These are phyloP conservation scores for Pipa parva DNA, from an alignment of 2,113 vertebrate species.

Conservation along the genomic window DNA sequence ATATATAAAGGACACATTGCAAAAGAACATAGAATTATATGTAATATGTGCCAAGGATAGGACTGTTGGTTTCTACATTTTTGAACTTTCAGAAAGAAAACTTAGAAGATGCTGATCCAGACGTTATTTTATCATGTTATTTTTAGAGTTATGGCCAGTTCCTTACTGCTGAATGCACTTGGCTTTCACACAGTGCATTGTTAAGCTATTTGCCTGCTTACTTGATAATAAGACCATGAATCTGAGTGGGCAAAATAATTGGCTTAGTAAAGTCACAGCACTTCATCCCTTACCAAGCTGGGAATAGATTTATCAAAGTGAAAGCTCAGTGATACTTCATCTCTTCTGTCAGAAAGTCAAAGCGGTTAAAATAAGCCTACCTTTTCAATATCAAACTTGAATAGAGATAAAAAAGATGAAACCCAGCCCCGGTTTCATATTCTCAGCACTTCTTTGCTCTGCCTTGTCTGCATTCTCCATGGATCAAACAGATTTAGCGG, in stretches of 20 bases:
- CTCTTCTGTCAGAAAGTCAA: background rate
- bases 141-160: background rate
- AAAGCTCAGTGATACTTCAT: slow-evolving; percentile 6
- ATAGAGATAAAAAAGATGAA: background rate
- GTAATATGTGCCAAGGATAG: too few species aligned
- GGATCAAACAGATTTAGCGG: too few species aligned
- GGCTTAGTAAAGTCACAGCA: slow-evolving; percentile 1
- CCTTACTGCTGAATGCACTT: slow-evolving; percentile 1
- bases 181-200: background rate
- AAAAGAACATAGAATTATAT: too few species aligned
- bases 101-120: background rate
- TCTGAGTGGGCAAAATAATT: slow-evolving; percentile 22
- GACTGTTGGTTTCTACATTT: too few species aligned
- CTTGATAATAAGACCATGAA: slow-evolving; percentile 7
- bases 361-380: background rate
- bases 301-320: slow-evolving; percentile 8
- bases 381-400: background rate
- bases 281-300: slow-evolving; percentile 6
- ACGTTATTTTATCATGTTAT: background rate
- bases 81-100: background rate
- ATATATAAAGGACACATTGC: too few species aligned
- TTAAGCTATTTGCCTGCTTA: slow-evolving; percentile 20
- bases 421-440: background rate
- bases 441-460: too few species aligned
- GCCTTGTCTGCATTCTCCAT: too few species aligned